Evolutionary conservation across 2,113 vertebrate species (phyloP).

Genomic region (Phyllopteryx taeniolatus): DNA sequence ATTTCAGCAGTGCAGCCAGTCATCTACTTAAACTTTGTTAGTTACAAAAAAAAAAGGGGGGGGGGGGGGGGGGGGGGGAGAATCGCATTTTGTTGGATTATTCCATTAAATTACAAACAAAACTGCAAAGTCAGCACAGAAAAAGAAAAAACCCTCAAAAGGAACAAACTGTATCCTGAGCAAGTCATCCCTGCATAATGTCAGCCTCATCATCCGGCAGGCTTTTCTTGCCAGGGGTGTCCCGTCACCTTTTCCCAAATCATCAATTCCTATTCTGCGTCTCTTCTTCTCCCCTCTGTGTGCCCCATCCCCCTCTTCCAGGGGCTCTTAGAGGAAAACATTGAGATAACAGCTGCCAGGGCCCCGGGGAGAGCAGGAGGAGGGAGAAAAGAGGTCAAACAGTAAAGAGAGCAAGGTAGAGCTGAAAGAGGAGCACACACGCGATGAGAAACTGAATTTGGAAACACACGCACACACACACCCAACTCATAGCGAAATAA

Average conservation of each 20-base stretch:
- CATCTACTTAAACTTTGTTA: slow-evolving; percentile 22
- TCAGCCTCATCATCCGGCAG: slow-evolving; percentile 19
- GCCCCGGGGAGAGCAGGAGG: slow-evolving; percentile 66
- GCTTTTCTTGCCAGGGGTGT: slow-evolving; percentile 42
- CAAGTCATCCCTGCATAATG: slow-evolving; percentile 15
- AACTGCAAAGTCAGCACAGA: slow-evolving; percentile 62
- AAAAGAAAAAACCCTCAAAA: slow-evolving; percentile 10
- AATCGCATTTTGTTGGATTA: neutral
- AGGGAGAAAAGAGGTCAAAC: slow-evolving; percentile 76
- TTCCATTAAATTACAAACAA: neutral
- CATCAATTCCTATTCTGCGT: slow-evolving; percentile 59
- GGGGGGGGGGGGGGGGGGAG: no score
- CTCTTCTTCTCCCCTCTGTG: slow-evolving; percentile 27
- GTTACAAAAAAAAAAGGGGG: neutral
- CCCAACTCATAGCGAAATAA: slow-evolving; percentile 49
- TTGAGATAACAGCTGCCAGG: slow-evolving; percentile 77
- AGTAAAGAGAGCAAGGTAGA: slow-evolving; percentile 70
- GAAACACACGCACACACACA: neutral
- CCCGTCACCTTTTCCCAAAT: slow-evolving; percentile 47
- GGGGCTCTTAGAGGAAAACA: slow-evolving; percentile 75
- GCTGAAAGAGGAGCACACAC: slow-evolving; percentile 48
- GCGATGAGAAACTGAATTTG: slow-evolving; percentile 1
- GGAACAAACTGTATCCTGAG: slow-evolving; percentile 23
- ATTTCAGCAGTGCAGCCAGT: slow-evolving; percentile 49
- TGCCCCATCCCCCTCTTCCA: slow-evolving; percentile 54